phyloP scores from a whole-genome alignment of 2,797 vertebrate genomes.

The Paramormyrops hopkinsi region DNA sequence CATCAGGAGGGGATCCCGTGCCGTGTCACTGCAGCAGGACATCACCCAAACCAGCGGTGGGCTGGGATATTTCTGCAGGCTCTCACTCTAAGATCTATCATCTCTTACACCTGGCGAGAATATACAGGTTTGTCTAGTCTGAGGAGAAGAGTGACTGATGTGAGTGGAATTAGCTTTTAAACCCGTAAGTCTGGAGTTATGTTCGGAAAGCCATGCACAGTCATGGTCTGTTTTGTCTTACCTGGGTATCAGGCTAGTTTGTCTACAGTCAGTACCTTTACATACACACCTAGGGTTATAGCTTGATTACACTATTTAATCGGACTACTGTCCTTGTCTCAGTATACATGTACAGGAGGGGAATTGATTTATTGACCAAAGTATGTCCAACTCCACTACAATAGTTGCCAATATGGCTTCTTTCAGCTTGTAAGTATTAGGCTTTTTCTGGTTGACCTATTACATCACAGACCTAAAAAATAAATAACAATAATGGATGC shows the following conservation, averaged over 20 bases:
- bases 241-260: background rate
- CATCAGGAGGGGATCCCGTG: conserved; percentile 44
- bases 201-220: background rate
- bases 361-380: background rate
- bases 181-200: conserved; percentile 6
- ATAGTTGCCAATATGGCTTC: background rate
- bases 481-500: background rate
- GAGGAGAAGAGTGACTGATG: background rate
- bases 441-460: background rate
- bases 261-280: background rate
- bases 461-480: background rate
- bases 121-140: background rate
- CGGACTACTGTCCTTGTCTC: background rate
- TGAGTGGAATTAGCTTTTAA: conserved; percentile 21
- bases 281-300: background rate
- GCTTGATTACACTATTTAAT: background rate
- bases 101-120: background rate
- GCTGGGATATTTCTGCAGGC: background rate
- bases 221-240: conserved; percentile 51
- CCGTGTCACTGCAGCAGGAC: conserved; percentile 23
- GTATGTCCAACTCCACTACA: background rate
- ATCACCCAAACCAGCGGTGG: conserved; percentile 6
- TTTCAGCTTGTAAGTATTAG: background rate
- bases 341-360: background rate
- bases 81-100: background rate